Evolutionary conservation across 30 jellyfish, hydroid and myxozoan genomes (phyloP), one percentile per base, ranked within the genome.

Genomic region (Aurelia aurita): DNA sequence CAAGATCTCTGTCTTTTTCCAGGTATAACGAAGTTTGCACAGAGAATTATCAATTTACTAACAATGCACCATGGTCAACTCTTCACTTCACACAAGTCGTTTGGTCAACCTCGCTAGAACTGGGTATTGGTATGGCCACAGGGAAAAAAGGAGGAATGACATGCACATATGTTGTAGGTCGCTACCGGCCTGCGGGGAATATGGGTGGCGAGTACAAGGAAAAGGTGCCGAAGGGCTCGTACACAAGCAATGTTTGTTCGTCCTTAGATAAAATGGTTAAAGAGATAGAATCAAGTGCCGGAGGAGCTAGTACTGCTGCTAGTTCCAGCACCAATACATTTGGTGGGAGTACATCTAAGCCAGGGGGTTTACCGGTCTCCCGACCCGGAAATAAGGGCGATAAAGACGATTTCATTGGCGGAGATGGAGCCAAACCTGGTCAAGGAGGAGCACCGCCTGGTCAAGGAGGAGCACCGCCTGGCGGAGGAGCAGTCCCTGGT

Each of bases 11-110:
- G 1, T 51, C 28, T 43, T 9, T 69, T 58, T 54, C 22, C 23
- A 94, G 99, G 99, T 94, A 94, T 84, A 74, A 76, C 19, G 99
- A 94, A 67, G 97, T 94, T 28, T 94, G 99, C 84, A 65, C 74
- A 16, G 91, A 90, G 20, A 86, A 87, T 7, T 84, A 94, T 44
- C 87, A 77, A 26, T 94, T 94, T 84, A 73, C 74, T 22, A 82
- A 69, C 43, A 23, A 65, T 9, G 91, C 84, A 18, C 64, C 85
- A 47, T 81, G 58, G 54, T 81, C 91, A 6, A 72, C 96, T 0
- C 85, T 71, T 45, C 97, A 90, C 59, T 90, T 90, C 43, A 90
- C 97, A 1, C 97, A 90, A 73, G 79, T 90, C 27, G 90, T 90
- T 15, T 90, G 97, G 97, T 78, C 76, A 3, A 65, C 68, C 29